A percentile compares a stretch with the other conserved stretches of the same genome.
phyloP scores from a whole-genome alignment of 2,888 invertebrate species.

The Calliphora vomitoria region DNA sequence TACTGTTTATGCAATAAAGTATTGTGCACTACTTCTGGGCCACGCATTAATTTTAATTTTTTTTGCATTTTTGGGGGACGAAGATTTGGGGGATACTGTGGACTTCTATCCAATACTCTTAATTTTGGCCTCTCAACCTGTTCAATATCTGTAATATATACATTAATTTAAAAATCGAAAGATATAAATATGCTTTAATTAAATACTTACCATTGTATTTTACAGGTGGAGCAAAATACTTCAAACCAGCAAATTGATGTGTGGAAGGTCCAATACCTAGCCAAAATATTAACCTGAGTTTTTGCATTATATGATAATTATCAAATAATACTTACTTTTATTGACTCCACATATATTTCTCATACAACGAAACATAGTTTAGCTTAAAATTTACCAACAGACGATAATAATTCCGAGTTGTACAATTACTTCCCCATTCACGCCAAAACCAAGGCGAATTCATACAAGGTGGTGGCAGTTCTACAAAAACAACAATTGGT shows the following conservation, averaged over 20 bases:
- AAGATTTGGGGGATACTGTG: slow-evolving; percentile 88
- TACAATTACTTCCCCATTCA: no score
- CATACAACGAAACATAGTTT: not conserved
- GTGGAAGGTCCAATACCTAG: not conserved
- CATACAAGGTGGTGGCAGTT: no score
- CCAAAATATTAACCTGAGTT: not conserved
- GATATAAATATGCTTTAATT: not conserved
- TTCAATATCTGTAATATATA: slow-evolving; percentile 87
- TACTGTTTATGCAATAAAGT: slow-evolving; percentile 94
- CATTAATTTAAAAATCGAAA: slow-evolving; percentile 19
- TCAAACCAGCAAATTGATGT: slow-evolving; percentile 86
- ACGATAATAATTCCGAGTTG: no score
- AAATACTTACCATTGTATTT: slow-evolving; percentile 88
- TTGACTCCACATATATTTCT: not conserved
- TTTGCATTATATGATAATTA: not conserved
- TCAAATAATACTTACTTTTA: slow-evolving; percentile 23
- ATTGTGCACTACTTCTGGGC: slow-evolving; percentile 95
- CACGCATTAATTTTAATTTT: slow-evolving; percentile 92
- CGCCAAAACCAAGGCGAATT: no score
- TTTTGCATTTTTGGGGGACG: slow-evolving; percentile 94
- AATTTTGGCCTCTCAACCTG: slow-evolving; percentile 90
- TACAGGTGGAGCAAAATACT: slow-evolving; percentile 89
- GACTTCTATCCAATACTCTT: slow-evolving; percentile 89
- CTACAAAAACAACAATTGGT: no score
- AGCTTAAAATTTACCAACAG: no score